These are phyloP conservation scores for Dolomedes plantarius DNA, from an alignment of 2,888 invertebrate genomes.

Conservation along the genomic window DNA sequence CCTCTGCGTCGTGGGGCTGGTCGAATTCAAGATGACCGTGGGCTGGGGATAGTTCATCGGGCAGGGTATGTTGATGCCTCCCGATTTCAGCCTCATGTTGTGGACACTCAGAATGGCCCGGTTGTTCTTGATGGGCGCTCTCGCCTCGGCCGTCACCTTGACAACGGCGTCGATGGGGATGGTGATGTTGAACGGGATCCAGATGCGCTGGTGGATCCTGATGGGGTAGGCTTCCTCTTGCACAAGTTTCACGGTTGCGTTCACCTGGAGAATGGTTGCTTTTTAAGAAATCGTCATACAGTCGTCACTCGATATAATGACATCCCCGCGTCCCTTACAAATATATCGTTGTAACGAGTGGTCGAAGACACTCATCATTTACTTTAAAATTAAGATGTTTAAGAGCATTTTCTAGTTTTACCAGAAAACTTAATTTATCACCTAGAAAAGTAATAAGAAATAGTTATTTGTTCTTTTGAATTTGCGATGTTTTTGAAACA, in stretches of 20 bases:
- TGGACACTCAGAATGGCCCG: slow-evolving; percentile 72
- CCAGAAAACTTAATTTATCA: no score
- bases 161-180: slow-evolving; percentile 72
- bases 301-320: no score
- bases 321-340: no score
- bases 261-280: slow-evolving; percentile 45
- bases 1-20: slow-evolving; percentile 69
- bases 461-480: no score
- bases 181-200: slow-evolving; percentile 73
- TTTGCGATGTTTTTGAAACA: no score
- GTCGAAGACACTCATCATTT: no score
- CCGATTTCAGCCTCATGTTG: slow-evolving; percentile 69
- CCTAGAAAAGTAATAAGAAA: no score
- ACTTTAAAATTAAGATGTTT: no score
- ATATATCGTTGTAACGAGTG: no score
- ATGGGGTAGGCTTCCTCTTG: slow-evolving; percentile 44
- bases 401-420: no score
- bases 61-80: slow-evolving; percentile 73
- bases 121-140: slow-evolving; percentile 59
- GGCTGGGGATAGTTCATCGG: slow-evolving; percentile 69
- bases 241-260: slow-evolving; percentile 50
- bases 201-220: slow-evolving; percentile 70
- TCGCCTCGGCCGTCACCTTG: slow-evolving; percentile 60
- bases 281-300: not conserved
- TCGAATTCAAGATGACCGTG: slow-evolving; percentile 55